Evolutionary conservation across 2,797 vertebrate genomes (phyloP), one percentile per base, ranked within the genome.

Genomic region (Loriculus beryllinus): DNA sequence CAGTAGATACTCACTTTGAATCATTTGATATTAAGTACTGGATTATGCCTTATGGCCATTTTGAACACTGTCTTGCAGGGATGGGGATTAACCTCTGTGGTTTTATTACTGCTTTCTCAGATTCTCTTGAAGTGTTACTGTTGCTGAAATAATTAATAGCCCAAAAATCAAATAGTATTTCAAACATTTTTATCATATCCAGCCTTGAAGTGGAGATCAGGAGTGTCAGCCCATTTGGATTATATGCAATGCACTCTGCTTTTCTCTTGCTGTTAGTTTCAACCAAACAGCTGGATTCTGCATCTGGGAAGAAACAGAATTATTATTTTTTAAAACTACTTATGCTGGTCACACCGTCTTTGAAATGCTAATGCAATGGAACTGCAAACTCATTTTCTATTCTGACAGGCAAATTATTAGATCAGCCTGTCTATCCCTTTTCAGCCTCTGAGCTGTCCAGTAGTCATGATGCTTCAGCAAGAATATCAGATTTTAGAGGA

Each of bases 341-440:
- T 59, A 52, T 54, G 28, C 67, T 20, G 60, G 22, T 68, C 60
- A 43, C n/a, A 37, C 28, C 63, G 14, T 74, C 43, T 92, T 94
- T 95, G 84, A 90, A 95, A 82, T 93, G 59, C 33, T 93, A 92
- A 93, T 81, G 33, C 6, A 68, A 33, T 21, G 54, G 87, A 88
- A 76, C 63, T 47, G n/a, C 74, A 49, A 91, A 51, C 49, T 94
- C 10, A 14, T 92, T 93, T 95, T 92, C 62, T 93, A 7, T 84
- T 95, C 86, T 78, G 78, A 82, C 57, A 81, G 47, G 35, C 13
- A 87, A 83, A 82, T 40, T 3, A 90, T 85, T 86, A 87, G 81
- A 88, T 95, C 78, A 70, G 11, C 10, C 62, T 88, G 45, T 80
- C 56, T 80, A 25, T 33, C 12, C 40, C 39, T 72, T 57, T 83